Evolutionary conservation across 2,113 vertebrate species (phyloP), one percentile per base, ranked within the genome.

Genomic region (Seriola rivoliana): DNA sequence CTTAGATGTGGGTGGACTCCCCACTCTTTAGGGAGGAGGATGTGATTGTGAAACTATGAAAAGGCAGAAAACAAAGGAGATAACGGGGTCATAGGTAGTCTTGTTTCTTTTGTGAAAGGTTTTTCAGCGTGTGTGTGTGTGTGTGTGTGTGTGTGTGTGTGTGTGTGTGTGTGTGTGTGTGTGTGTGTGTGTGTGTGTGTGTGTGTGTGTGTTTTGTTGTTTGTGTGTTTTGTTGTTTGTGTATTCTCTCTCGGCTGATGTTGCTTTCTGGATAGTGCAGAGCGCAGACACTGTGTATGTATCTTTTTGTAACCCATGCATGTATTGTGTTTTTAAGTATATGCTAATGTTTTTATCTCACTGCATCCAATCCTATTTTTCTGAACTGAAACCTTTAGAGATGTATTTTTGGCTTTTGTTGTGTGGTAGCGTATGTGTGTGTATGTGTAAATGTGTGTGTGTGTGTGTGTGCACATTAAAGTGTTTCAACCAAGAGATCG

Each of bases 311-410:
- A 67, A 48, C 59, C 71, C 78, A 34, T 52, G 36, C 71, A 57
- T 86, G 71, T 50, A 84, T 87, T 91, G 80, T 86, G 75, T 85
- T 88, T 46, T 86, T 88, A 92, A 89, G 69, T 66, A 60, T 85
- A 92, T 90, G 90, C 82, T 87, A 88, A 90, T 93, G 90, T 91
- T 85, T 88, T 90, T 90, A 92, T 92, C 84, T 83, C 75, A 66
- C 73, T 89, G 78, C 75, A 87, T 89, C 83, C 88, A 70, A 88
- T 90, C 85, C 84, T 68, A 44, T 87, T 92, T 88, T 82, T 84
- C 69, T 44, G 77, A 74, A 74, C 77, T 71, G 58, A 80, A 90
- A 88, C 85, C 73, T 84, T 62, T 44, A 82, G 69, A 81, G 50
- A 87, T 88, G 16, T 86, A 75, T 90, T 85, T 82, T 57, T 66